Evolutionary conservation across 1,140 invertebrate species (phyloP), one percentile per base, ranked within the genome.

Genomic region (Colletes latitarsis): DNA sequence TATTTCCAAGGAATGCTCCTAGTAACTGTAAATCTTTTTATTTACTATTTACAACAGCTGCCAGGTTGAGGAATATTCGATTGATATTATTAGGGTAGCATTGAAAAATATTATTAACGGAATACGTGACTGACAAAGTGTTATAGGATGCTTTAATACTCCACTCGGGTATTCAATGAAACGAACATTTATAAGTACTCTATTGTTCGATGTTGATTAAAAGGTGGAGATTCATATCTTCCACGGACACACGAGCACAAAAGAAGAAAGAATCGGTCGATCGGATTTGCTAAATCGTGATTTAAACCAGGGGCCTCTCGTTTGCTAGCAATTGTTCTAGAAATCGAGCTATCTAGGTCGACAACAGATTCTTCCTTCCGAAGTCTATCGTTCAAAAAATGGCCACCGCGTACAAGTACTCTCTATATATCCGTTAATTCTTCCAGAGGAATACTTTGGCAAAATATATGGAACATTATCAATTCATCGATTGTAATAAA

Each of bases 331-430:
- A 67, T 67, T 67, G 64, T 67, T 52, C 64, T 10, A 49, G 17
- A 67, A 67, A 67, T 43, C 41, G 64, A 67, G 46, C 64, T 67
- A 67, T 67, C 64, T n/a, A 52, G 64, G 64, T 67, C 64, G 12
- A 21, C 64, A 46, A 67, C 64, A 21, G 64, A 67, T 67, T 67
- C 64, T 67, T 67, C 5, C 6, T 46, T n/a, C n/a, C 64, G 21
- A 43, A 14, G 17, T n/a, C 6, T 14, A 17, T 9, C n/a, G 19
- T 21, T 41, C 30, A 14, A 63, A 63, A 49, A 63, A 63, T 63
- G 60, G 12, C 15, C 30, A 41, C 14, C 60, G 5, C 30, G 30
- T 41, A 6, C 30, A 8, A 63, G 39, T 30, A 17, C 15, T 52
- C 30, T 63, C 19, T 5, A 19, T 5, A 19, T 14, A 15, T 9